Base-by-base conservation (phyloP, 2,888 invertebrate genomes). In the Zootermopsis nevadensis region DNA sequence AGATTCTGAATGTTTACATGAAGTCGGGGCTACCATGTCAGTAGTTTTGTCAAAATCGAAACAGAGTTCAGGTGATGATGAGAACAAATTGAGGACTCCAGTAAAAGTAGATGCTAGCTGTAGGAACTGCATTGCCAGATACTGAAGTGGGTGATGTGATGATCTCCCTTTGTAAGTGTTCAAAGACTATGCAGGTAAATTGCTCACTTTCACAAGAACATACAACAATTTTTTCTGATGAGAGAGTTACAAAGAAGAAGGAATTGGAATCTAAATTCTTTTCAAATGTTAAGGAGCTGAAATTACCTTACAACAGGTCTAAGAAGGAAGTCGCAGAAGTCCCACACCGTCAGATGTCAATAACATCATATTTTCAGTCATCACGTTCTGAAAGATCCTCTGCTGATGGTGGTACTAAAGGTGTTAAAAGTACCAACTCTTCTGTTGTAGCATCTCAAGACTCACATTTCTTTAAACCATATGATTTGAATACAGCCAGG, bases 81-180 rank as follows among this genome's bases (percentile, higher is more conserved):
- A 33, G 33, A 33, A 69, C 6, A 33, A 69, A 30, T 24, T n/a
- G 24, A 35, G 38, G n/a, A 38, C 74, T 12, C 74, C 74, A n/a
- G 74, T 74, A 38, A 74, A 74, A 74, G 27, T 74, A 24, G 74
- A 74, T 74, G 74, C 74, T 38, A 74, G 38, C 8, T 74, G 74
- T 74, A n/a, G 27, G 22, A n/a, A 38, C 74, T 38, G 74, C 38
- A 74, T 24, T 35, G n/a, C 38, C 74, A 6, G 74, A 15, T n/a
- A 15, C 38, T 10, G 74, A 74, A 74, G 74, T 74, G 24, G n/a
- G 24, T 38, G 38, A 74, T 74, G 74, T 74, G 3, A 24, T 3
- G 22, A n/a, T 74, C 8, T n/a, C 35, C 7, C 10, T 74, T 38
- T 74, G 74, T 74, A 74, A 74, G 35, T 74, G 74, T 38, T 1